Percentiles rank a stretch among this genome's conserved stretches.
Evolutionary conservation across 92 coral and sea anemone genomes (phyloP).

Genomic region (Porites lobata): DNA sequence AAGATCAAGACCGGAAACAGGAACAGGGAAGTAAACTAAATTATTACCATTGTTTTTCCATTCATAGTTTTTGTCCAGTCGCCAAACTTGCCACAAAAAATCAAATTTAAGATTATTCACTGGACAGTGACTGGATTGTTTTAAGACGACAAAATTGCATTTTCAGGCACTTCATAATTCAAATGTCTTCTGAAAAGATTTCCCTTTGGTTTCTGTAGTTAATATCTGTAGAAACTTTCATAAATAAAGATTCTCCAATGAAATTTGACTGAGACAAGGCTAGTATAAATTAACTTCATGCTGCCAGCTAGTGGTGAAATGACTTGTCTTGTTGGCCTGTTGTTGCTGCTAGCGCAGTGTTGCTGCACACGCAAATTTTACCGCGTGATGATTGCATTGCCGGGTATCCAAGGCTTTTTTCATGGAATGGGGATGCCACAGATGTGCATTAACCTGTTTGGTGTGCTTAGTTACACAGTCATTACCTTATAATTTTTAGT

Average conservation of each 20-base stretch:
- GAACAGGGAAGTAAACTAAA: constrained; percentile 36
- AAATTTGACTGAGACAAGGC: constrained; percentile 40
- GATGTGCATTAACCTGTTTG: constrained; percentile 24
- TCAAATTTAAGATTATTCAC: constrained; percentile 29
- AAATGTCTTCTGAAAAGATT: constrained; percentile 26
- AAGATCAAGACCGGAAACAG: constrained; percentile 40
- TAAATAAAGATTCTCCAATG: constrained; percentile 28
- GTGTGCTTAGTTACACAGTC: constrained; percentile 7
- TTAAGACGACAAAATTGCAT: constrained; percentile 24
- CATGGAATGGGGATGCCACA: not conserved
- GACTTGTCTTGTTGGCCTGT: constrained; percentile 41
- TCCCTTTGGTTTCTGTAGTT: constrained; percentile 32
- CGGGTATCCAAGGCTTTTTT: constrained; percentile 23
- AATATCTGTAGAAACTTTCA: constrained; percentile 31
- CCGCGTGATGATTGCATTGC: constrained; percentile 29
- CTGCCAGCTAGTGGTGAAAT: constrained; percentile 30
- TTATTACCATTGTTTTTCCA: constrained; percentile 39
- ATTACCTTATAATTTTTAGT: constrained; percentile 12
- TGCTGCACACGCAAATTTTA: constrained; percentile 29
- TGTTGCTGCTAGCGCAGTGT: constrained; percentile 34
- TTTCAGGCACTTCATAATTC: constrained; percentile 25
- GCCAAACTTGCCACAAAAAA: constrained; percentile 33
- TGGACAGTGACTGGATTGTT: constrained; percentile 28
- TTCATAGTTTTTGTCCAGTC: constrained; percentile 37
- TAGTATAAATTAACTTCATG: constrained; percentile 38